These are phyloP conservation scores for Himalopsyche kuldschensis DNA, from an alignment of 2,888 invertebrate species.

Conservation along the genomic window DNA sequence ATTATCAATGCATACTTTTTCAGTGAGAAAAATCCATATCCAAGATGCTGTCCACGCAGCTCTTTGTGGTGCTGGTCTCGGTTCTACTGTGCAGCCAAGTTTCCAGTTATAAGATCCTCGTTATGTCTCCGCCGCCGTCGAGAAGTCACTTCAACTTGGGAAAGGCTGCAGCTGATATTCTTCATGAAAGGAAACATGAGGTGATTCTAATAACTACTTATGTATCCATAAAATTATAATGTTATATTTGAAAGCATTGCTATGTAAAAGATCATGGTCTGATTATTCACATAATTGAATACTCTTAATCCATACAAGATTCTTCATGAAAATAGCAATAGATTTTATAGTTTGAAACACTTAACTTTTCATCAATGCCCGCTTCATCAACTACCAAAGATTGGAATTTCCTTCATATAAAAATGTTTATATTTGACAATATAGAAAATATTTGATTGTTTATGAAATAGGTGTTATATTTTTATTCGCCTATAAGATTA, in stretches of 20 bases:
- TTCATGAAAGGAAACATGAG: slow-evolving; percentile 18
- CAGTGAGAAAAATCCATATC: neutral
- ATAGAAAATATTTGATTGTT: too few relatives aligned
- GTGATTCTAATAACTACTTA: neutral
- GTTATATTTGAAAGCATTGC: neutral
- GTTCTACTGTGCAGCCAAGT: neutral
- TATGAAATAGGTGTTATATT: too few relatives aligned
- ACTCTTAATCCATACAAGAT: too few relatives aligned
- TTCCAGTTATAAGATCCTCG: slow-evolving; percentile 19
- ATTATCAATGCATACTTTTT: too few relatives aligned
- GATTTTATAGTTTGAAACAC: too few relatives aligned
- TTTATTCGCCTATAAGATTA: too few relatives aligned
- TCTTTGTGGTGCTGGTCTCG: neutral
- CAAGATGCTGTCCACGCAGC: neutral
- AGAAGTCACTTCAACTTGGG: slow-evolving; percentile 25
- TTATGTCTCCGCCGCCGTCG: slow-evolving; percentile 13
- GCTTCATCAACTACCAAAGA: too few relatives aligned
- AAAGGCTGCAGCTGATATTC: slow-evolving; percentile 13
- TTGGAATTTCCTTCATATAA: too few relatives aligned
- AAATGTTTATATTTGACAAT: too few relatives aligned
- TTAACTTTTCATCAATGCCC: too few relatives aligned
- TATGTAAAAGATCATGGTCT: neutral
- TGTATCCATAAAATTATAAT: neutral
- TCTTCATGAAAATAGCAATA: too few relatives aligned
- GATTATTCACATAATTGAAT: neutral